Percentiles rank a stretch among this genome's conserved stretches.
phyloP scores from a whole-genome alignment of 2,888 invertebrate genomes.

The Pachycephus smyrnensis region DNA sequence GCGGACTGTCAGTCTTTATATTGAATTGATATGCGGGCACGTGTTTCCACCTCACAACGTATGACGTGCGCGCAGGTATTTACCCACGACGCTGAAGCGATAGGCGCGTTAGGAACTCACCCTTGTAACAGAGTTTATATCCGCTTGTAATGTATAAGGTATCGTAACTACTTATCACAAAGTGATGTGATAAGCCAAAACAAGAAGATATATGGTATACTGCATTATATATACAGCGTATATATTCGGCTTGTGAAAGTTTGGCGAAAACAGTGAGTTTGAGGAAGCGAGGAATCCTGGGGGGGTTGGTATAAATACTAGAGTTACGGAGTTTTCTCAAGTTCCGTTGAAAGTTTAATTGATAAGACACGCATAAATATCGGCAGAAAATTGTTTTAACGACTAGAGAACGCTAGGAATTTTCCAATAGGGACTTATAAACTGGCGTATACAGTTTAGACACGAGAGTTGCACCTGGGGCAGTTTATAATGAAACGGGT shows the following conservation, averaged over 20 bases:
- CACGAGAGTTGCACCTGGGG: too few relatives aligned
- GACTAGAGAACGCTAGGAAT: neutral
- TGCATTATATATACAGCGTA: neutral
- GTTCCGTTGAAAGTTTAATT: neutral
- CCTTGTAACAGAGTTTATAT: neutral
- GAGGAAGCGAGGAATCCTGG: neutral
- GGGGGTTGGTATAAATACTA: neutral
- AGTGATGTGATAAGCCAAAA: neutral
- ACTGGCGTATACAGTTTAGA: neutral
- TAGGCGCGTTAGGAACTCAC: neutral
- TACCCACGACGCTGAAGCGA: neutral
- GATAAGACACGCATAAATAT: constrained; percentile 1
- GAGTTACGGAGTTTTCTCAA: neutral
- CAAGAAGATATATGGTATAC: neutral
- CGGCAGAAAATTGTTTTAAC: neutral
- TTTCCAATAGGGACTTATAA: neutral
- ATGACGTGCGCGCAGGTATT: neutral
- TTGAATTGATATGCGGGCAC: neutral
- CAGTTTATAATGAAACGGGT: neutral
- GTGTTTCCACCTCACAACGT: neutral
- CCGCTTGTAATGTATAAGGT: neutral
- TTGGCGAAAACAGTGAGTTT: neutral
- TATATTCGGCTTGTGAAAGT: neutral
- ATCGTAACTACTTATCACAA: neutral
- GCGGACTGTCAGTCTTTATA: neutral